Base-by-base conservation (phyloP, 2,797 vertebrate genomes). In the Odontamblyopus lacepedii region DNA sequence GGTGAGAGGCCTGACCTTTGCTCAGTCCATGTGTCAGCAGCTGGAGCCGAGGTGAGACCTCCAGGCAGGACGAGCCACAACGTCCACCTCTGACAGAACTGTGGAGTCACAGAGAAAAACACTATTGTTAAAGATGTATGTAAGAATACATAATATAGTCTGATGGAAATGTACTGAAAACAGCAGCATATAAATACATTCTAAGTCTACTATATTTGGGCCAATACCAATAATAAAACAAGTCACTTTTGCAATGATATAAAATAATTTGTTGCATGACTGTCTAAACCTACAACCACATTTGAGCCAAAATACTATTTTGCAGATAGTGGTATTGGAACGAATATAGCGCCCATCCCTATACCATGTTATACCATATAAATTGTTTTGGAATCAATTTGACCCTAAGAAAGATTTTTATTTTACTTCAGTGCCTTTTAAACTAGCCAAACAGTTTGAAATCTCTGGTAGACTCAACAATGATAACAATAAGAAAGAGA, bases 1-100 rank as follows among this genome's bases (percentile, higher is more conserved):
- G 79, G 88, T 88, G 89, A 65, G 68, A 88, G 75, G 74, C 69
- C 75, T 92, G 92, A 92, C 90, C 90, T 92, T 93, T 91, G 75
- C 74, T 63, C 77, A 67, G 81, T 61, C 67, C 27, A 79, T 74
- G 73, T 73, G 77, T 76, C 74, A 77, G 79, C 70, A 57, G 61
- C 71, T 73, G 76, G 71, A 66, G 81, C 32, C 50, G 27, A 72
- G 70, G 84, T 26, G 55, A 79, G n/a, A 64, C 82, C 86, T 89
- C 69, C 76, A 65, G 89, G 89, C 85, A 35, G 73, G 71, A 73
- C 9, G 8, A 19, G 48, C 27, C 59, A 72, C 71, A 50, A 51
- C 4, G 48, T 63, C 69, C 68, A 63, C 67, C 70, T 80, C 15
- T 15, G 64, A 81, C 70, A 57, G n/a, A 2, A 53, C 69, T 63